phyloP scores from a whole-genome alignment of 1,140 invertebrate genomes.

The Araneus ventricosus region DNA sequence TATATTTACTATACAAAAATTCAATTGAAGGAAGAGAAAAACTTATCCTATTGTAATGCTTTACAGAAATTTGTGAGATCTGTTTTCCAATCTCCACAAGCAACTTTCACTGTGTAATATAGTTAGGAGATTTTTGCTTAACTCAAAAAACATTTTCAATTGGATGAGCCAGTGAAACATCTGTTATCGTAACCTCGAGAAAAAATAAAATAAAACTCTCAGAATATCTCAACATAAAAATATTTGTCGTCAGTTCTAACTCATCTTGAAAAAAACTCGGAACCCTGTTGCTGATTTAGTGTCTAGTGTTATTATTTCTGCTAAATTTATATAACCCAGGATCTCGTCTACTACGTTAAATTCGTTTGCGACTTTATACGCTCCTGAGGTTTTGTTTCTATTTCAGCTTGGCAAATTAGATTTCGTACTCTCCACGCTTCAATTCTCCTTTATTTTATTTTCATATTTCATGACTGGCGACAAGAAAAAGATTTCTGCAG shows the following conservation, averaged over 20 bases:
- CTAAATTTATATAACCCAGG: conserved; percentile 44
- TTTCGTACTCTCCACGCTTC: background rate
- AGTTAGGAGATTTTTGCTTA: background rate
- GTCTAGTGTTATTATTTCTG: conserved; percentile 41
- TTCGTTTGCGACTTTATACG: conserved; percentile 55
- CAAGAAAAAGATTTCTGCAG: background rate
- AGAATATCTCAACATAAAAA: background rate
- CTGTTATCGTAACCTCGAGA: background rate
- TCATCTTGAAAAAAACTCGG: background rate
- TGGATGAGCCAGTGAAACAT: background rate
- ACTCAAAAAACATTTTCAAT: background rate
- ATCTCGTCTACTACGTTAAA: conserved; percentile 50
- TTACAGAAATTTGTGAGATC: too few relatives aligned
- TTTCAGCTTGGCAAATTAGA: conserved; percentile 19
- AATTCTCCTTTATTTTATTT: conserved; percentile 11
- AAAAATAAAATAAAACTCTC: background rate
- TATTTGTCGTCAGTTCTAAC: background rate
- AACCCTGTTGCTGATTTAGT: conserved; percentile 28
- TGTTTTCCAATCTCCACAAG: too few relatives aligned
- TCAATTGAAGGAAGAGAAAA: too few relatives aligned
- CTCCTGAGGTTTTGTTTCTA: conserved; percentile 38
- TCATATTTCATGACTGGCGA: background rate
- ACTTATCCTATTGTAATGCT: too few relatives aligned
- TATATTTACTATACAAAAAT: too few relatives aligned
- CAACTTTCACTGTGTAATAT: background rate